A percentile compares a stretch with the other conserved stretches of the same genome.
Conservation (phyloP, 2,113 vertebrate genomes). For the Pluvianellus socialis region DNA sequence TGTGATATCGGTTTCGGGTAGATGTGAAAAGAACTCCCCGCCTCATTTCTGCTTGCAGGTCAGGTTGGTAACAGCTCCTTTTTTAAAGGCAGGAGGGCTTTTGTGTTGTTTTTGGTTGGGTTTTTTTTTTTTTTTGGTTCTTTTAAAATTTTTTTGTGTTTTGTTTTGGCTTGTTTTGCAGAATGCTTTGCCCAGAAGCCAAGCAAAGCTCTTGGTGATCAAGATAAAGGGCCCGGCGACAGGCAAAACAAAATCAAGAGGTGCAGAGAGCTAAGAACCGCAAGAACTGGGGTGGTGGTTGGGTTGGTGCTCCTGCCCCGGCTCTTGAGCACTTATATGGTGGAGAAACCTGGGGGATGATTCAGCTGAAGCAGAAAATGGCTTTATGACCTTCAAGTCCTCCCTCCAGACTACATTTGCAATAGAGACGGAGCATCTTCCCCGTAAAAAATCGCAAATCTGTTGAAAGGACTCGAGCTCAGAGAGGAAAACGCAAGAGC, state of each 20-base stretch:
- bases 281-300: not conserved
- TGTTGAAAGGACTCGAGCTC: not conserved
- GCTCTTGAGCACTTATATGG: not conserved
- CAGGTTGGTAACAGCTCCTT: not conserved
- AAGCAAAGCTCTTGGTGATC: not conserved
- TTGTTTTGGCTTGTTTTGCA: not conserved
- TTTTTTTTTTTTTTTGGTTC: no score
- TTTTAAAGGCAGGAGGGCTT: not conserved
- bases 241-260: not conserved
- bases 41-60: not conserved
- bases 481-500: not conserved
- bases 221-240: not conserved
- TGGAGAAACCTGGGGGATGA: not conserved
- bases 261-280: not conserved
- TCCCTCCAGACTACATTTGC: not conserved
- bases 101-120: not conserved
- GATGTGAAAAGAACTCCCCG: not conserved
- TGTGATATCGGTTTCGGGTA: not conserved
- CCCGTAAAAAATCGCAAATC: fast-evolving
- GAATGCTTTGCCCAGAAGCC: not conserved
- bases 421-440: not conserved
- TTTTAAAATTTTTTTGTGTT: not conserved
- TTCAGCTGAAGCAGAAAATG: not conserved
- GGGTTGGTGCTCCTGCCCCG: not conserved
- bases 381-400: not conserved